Evolutionary conservation across 2,113 vertebrate genomes (phyloP).

Genomic region (Corythornis vintsioides): DNA sequence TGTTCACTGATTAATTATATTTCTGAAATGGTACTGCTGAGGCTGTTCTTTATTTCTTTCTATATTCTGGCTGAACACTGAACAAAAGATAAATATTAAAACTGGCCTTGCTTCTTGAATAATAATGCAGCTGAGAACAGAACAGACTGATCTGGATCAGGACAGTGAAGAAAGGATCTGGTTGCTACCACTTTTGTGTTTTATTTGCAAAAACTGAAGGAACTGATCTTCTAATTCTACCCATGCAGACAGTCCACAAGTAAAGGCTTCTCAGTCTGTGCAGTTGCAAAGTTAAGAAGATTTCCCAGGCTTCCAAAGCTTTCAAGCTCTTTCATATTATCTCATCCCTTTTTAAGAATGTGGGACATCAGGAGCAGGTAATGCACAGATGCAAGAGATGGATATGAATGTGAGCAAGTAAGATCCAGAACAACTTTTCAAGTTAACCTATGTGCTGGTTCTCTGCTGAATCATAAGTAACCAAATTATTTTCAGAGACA

Average conservation of each 20-base stretch:
- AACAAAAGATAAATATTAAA: constrained; percentile 33
- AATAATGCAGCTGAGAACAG: constrained; percentile 2
- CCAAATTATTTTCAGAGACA: not conserved
- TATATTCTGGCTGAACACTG: not conserved
- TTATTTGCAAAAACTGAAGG: not conserved
- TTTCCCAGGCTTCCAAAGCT: not conserved
- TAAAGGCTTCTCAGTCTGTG: not conserved
- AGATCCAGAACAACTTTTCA: not conserved
- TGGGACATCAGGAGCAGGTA: not conserved
- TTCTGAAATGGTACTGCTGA: constrained; percentile 1
- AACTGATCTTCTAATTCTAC: not conserved
- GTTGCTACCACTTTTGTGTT: not conserved
- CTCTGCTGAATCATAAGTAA: not conserved
- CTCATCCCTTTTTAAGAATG: not conserved
- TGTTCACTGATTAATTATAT: constrained; percentile 5
- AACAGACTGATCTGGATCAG: not conserved
- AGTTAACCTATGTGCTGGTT: not conserved
- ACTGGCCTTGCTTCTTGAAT: constrained; percentile 22
- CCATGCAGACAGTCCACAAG: not conserved
- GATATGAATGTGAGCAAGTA: not conserved
- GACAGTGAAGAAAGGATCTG: not conserved
- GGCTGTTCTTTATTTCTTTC: not conserved
- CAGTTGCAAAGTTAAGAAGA: not conserved
- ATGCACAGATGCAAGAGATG: not conserved
- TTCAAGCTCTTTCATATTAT: not conserved